Base-by-base conservation (phyloP, 2,797 vertebrate species). In the Erethizon dorsatum region DNA sequence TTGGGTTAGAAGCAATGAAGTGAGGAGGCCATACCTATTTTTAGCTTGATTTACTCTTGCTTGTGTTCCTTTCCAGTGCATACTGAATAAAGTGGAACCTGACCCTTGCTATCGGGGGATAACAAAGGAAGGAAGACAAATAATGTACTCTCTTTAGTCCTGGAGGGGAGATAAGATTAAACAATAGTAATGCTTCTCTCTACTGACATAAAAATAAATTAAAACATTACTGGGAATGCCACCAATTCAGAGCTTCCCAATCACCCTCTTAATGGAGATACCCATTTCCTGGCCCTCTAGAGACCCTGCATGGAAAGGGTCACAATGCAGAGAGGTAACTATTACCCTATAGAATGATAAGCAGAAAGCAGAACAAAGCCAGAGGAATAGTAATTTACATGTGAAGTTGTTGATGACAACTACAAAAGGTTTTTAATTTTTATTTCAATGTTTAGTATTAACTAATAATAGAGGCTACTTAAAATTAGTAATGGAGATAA, bases 41-140 rank as follows among this genome's bases (percentile, higher is more conserved):
- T 97, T 95, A 93, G 79, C 54, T 95, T 94, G 82, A 73, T 87
- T 96, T 96, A 93, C 75, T 94, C 61, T 83, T 88, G 67, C 90
- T 94, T 93, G 57, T 93, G 50, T 93, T 96, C 41, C 37, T 95
- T 95, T 88, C 52, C 11, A 90, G 50, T 79, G 24, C 50, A 24
- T 61, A 56, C 50, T 63, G 52, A 93, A 84, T 75, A 94, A 94
- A 90, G 84, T 56, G 96, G 88, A 93, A 73, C 15, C 78, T 93
- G 69, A 92, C 89, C 78, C 41, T 24, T 90, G 89, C 71, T 94
- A 45, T 12, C 91, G 69, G 69, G 61, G 71, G 47, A 87, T 75
- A 94, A 88, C 82, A 97, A 96, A 98, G 87, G 90, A 88, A 97
- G 94, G 96, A 97, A 97, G 84, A 96, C 84, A 94, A 90, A 83